Evolutionary conservation across 2,797 vertebrate genomes (phyloP).

Genomic region (Enteromius viviparus): DNA sequence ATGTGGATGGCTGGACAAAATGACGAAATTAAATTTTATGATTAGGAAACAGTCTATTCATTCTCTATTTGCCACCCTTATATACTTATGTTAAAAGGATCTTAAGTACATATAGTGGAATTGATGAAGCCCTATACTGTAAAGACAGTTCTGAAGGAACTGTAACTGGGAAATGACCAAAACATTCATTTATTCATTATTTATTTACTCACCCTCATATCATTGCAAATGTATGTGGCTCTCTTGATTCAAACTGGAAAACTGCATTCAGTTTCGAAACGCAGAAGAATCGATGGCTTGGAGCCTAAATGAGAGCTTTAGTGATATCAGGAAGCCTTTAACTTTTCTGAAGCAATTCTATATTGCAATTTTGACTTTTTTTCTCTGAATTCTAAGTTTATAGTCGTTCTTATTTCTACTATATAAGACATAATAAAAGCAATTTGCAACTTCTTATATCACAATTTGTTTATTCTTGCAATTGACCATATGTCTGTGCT

Average conservation of each 20-base stretch:
- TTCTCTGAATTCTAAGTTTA: not conserved
- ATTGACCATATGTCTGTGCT: not conserved
- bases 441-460: not conserved
- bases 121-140: conserved; percentile 24
- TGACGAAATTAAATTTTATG: not conserved
- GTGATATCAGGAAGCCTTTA: not conserved
- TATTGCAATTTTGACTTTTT: not conserved
- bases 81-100: conserved; percentile 30
- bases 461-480: not conserved
- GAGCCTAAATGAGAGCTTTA: not conserved
- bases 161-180: conserved; percentile 7
- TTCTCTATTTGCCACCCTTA: conserved; percentile 1
- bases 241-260: not conserved
- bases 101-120: not conserved
- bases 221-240: not conserved
- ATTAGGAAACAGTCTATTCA: conserved; percentile 15
- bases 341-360: not conserved
- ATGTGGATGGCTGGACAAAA: conserved; percentile 36
- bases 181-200: conserved; percentile 24
- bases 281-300: not conserved
- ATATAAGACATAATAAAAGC: not conserved
- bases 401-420: too few species aligned
- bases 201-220: conserved; percentile 12
- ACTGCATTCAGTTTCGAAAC: not conserved
- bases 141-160: conserved; percentile 24